Base-by-base conservation (phyloP, 2,888 invertebrate genomes). In the Neoascia interrupta region DNA sequence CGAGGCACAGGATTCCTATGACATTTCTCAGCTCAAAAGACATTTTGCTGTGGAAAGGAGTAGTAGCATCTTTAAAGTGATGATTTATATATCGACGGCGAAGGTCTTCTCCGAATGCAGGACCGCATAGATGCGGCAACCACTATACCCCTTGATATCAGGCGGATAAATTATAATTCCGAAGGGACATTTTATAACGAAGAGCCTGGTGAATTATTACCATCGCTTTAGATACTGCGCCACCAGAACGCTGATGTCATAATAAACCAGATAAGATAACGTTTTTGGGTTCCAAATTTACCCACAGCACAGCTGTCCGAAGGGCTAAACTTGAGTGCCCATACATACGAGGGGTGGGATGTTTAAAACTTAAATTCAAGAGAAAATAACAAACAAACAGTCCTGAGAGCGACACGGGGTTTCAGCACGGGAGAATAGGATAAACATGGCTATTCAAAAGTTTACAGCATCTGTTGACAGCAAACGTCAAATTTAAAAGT, bases 181-280 rank as follows among this genome's bases (percentile, higher is more conserved):
- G 4, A 41, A 26, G 5, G 43, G 36, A 15, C 63, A 69, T n/a
- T n/a, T n/a, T n/a, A n/a, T n/a, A n/a, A n/a, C n/a, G n/a, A n/a
- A n/a, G n/a, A n/a, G n/a, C n/a, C 11, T 3, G 10, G 6, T 11
- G 41, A 11, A 10, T 41, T 37, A 13, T 43, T 41, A 19, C 5
- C 72, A 76, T 47, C 26, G 13, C 15, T 31, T 26, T n/a, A n/a
- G n/a, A n/a, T n/a, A 5, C 37, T 13, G 0, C 63, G 64, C 36
- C 69, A 81, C 18, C 75, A 73, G 34, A 79, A 74, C 31, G 56
- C 61, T 13, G 13, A 51, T n/a, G 3, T 60, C 2, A 45, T 41
- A 1, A 41, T 61, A 0, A 81, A 81, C 19, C 66, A 81, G 28
- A 41, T 73, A 0, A 68, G 64, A 2, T 72, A 72, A 47, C 15